Conservation (phyloP, 2,888 invertebrate species). For the Stramonita haemastoma region DNA sequence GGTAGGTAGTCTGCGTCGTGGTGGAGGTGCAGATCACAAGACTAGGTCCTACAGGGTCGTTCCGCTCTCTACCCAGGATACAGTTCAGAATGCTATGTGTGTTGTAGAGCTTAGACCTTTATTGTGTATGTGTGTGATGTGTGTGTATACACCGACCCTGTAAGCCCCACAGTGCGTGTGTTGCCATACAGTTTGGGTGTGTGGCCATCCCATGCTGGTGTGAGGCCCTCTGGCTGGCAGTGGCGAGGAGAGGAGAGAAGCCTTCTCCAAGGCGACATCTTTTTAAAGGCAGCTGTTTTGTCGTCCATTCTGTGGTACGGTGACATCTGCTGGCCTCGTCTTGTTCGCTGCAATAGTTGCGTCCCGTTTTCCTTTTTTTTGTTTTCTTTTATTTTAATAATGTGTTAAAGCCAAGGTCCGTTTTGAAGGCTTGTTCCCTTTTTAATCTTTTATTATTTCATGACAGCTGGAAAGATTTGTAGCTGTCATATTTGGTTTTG, state of each 20-base stretch:
- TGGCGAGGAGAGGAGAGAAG: slow-evolving; percentile 21
- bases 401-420: no score
- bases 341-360: slow-evolving; percentile 8
- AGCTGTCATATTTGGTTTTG: background rate
- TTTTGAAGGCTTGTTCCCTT: background rate
- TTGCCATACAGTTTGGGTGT: background rate
- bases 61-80: background rate
- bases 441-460: no score
- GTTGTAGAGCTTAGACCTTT: background rate
- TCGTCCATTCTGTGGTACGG: slow-evolving; percentile 34
- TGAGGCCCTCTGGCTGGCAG: slow-evolving; percentile 7
- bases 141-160: background rate
- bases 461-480: no score
- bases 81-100: background rate
- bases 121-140: background rate
- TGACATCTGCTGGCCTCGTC: slow-evolving; percentile 33
- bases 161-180: background rate
- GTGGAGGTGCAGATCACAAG: no score
- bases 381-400: background rate
- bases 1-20: no score
- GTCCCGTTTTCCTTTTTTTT: background rate
- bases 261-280: slow-evolving; percentile 33
- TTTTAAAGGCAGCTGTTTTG: slow-evolving; percentile 40
- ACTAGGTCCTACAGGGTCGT: no score
- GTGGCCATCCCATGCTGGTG: background rate